phyloP scores from a whole-genome alignment of 2,113 vertebrate species.

The Herpailurus yagouaroundi region DNA sequence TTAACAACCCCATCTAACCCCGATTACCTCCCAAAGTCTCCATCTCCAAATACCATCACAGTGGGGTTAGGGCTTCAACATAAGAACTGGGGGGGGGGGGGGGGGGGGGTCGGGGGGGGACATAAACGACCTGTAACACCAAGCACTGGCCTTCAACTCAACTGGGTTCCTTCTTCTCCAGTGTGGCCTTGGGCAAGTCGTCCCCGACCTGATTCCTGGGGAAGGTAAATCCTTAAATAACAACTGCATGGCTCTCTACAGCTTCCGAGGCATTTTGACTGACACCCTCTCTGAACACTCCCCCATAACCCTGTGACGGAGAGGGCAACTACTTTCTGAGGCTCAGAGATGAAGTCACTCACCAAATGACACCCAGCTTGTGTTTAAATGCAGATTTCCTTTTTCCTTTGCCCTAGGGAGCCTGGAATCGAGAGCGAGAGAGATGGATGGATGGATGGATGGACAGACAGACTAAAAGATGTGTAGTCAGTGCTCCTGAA shows the following conservation, averaged over 20 bases:
- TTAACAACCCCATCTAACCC: too few species aligned
- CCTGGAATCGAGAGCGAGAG: background rate
- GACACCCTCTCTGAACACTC: background rate
- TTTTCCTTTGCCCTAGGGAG: background rate
- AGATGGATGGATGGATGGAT: background rate
- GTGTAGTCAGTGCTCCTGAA: background rate
- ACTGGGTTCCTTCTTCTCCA: background rate
- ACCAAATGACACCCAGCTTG: background rate
- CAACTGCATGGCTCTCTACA: background rate
- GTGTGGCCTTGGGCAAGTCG: background rate
- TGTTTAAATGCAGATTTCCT: background rate
- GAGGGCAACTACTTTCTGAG: background rate
- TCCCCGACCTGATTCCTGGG: background rate
- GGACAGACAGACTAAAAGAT: background rate
- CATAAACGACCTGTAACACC: background rate
- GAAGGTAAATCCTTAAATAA: background rate
- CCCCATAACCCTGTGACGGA: background rate
- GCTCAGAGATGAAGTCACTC: background rate
- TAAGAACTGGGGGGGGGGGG: background rate
- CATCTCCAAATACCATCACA: background rate
- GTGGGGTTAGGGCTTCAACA: too few species aligned
- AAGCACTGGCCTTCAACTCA: too few species aligned
- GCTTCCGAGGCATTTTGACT: background rate
- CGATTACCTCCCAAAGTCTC: background rate
- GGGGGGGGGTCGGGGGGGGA: rapidly evolving